Evolutionary conservation across 2,113 vertebrate genomes (phyloP), one percentile per base, ranked within the genome.

Genomic region (Bubo scandiacus): DNA sequence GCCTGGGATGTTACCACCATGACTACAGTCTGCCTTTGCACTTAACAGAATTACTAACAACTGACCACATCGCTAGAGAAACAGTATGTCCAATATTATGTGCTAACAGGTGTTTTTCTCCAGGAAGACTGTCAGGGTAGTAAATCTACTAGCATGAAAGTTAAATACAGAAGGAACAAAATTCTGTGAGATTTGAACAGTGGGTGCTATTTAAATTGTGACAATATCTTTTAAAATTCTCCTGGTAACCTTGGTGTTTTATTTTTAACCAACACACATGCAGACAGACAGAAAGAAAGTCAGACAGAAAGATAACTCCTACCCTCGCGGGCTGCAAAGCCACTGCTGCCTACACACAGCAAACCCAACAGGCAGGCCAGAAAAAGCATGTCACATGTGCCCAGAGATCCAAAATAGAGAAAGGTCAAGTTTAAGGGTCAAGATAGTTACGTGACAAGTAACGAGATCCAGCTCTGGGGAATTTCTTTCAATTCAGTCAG

Each of bases 281-380:
- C 93, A 95, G 92, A 90, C 96, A 96, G 92, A 93, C 93, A 95
- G 88, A 94, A 63, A 42, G 86, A 75, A 94, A 91, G 65, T 89
- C 94, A 95, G 92, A 97, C 96, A 92, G 95, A 91, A 95, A 72
- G 91, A 96, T 88, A 97, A 96, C 94, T 95, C 94, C 96, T 94
- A 96, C 96, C 66, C 94, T 88, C 91, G 11, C 15, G 0, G 91
- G 89, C 81, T 97, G 97, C 81, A 95, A 96, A 97, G 95, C 96
- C 96, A 95, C 94, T 91, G 62, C 96, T 97, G 96, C 95, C 97
- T 97, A 97, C 95, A 96, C 96, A 97, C 81, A 95, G 87, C 81
- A 96, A 96, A 97, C 86, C 70, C 86, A 96, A 72, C 43, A 70
- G 74, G 74, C 96, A 51, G 65, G 87, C 95, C 96, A 97, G 91